Evolutionary conservation across 2,113 vertebrate genomes (phyloP).

Genomic region (Formicarius rufipectus): DNA sequence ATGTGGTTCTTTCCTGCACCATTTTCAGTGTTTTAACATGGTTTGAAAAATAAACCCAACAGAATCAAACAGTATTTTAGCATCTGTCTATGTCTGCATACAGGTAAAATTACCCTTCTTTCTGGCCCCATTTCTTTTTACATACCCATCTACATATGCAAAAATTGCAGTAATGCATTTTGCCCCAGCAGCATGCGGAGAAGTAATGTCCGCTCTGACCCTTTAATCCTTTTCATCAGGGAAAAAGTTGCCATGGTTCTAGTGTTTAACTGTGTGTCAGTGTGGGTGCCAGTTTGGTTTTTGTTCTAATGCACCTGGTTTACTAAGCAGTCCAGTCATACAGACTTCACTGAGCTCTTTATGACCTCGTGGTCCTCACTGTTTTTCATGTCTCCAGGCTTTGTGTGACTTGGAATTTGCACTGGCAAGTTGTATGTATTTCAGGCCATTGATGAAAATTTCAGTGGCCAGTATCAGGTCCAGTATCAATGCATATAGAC

Average conservation of each 20-base stretch:
- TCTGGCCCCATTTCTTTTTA: background rate
- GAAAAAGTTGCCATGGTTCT: background rate
- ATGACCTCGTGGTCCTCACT: background rate
- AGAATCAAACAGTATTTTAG: background rate
- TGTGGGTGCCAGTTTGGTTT: background rate
- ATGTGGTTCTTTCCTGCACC: background rate
- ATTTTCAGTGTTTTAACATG: background rate
- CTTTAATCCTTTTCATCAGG: background rate
- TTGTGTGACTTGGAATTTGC: background rate
- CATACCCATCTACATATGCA: background rate
- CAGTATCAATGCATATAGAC: background rate
- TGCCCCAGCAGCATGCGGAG: background rate
- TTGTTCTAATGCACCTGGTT: background rate
- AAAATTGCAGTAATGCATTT: background rate
- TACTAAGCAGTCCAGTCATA: background rate
- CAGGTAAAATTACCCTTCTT: background rate
- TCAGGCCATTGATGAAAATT: background rate
- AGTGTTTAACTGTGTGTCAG: background rate
- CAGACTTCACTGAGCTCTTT: background rate
- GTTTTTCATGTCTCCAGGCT: background rate
- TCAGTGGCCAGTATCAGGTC: background rate
- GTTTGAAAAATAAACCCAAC: background rate
- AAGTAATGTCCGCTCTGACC: background rate
- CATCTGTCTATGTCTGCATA: background rate
- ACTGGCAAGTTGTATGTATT: background rate